Percentiles rank a stretch among this genome's conserved stretches.
phyloP scores from a whole-genome alignment of 2,797 vertebrate species.

The Otolemur crassicaudatus region DNA sequence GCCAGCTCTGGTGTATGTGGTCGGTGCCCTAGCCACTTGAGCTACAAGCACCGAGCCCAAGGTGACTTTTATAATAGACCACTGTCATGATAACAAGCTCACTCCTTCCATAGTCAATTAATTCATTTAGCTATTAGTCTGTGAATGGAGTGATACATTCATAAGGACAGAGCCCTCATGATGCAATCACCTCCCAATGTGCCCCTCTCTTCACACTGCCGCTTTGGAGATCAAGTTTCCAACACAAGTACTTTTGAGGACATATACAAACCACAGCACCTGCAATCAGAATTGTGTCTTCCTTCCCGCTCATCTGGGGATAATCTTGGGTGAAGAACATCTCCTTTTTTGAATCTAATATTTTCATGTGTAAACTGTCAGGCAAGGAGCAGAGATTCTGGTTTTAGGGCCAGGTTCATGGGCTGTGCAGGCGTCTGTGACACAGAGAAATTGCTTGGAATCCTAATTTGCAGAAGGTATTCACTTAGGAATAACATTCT shows the following conservation, averaged over 20 bases:
- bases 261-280: background rate
- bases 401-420: too few species aligned
- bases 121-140: background rate
- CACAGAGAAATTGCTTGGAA: background rate
- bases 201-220: background rate
- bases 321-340: background rate
- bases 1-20: too few species aligned
- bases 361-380: background rate
- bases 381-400: background rate
- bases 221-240: background rate
- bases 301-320: background rate
- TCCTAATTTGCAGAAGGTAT: fast-evolving
- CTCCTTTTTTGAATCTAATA: background rate
- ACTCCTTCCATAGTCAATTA: background rate
- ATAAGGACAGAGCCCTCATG: background rate
- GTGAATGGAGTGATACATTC: background rate
- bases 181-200: background rate
- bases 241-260: background rate
- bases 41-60: background rate
- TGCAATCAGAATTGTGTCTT: background rate
- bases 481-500: too few species aligned
- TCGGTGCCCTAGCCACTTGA: too few species aligned
- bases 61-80: background rate
- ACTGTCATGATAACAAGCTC: background rate
- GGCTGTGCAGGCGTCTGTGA: background rate